Evolutionary conservation across 1,140 invertebrate genomes (phyloP).

Genomic region (Aradophagus sp.): DNA sequence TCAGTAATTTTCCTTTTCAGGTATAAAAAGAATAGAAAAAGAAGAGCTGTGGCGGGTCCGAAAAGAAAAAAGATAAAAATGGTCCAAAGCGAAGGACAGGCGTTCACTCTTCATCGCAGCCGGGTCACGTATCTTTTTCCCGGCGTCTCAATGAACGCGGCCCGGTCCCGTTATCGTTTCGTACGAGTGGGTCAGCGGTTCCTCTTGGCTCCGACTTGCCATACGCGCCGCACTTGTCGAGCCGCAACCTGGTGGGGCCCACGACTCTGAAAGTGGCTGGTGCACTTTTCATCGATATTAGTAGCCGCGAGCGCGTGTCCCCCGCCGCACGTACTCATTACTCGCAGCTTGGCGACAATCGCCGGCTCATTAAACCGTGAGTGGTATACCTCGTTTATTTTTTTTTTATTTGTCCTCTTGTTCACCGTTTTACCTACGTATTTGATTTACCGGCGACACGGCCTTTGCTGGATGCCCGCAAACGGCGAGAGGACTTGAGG

Average conservation of each 20-base stretch:
- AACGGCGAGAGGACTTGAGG: too few relatives aligned
- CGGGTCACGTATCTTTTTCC: conserved; percentile 20
- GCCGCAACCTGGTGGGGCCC: conserved; percentile 58
- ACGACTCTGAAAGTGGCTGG: conserved; percentile 66
- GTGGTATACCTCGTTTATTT: too few relatives aligned
- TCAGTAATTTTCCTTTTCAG: too few relatives aligned
- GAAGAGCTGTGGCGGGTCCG: too few relatives aligned
- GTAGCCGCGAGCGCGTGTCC: conserved; percentile 63
- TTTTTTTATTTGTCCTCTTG: too few relatives aligned
- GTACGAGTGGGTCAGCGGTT: conserved; percentile 71
- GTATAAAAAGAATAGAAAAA: too few relatives aligned
- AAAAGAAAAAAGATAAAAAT: not conserved
- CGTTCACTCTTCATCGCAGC: conserved; percentile 2
- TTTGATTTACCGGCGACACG: too few relatives aligned
- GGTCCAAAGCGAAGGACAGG: not conserved
- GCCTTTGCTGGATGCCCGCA: too few relatives aligned
- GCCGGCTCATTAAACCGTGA: conserved; percentile 3
- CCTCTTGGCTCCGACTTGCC: conserved; percentile 47
- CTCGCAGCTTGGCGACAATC: conserved; percentile 3
- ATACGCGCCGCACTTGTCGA: conserved; percentile 58
- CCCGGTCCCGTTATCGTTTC: conserved; percentile 70
- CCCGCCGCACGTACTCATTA: conserved; percentile 60
- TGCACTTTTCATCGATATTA: conserved; percentile 68
- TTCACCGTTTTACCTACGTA: too few relatives aligned
- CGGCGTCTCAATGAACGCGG: conserved; percentile 56